Evolutionary conservation across 2,888 invertebrate species (phyloP).

Genomic region (Perithous albicinctus): DNA sequence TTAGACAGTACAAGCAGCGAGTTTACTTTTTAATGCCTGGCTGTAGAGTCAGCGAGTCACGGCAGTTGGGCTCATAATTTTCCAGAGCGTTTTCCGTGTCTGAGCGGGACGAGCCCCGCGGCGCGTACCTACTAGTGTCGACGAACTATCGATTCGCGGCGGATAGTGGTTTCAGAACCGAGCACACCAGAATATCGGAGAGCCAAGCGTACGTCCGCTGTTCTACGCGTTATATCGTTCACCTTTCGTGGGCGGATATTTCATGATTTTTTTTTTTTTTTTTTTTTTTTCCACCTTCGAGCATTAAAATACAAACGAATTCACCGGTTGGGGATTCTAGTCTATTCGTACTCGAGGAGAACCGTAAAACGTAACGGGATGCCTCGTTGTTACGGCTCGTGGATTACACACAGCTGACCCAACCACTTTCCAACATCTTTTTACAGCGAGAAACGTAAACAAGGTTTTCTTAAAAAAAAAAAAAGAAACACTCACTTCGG

Average conservation of each 20-base stretch:
- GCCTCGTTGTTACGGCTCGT: slow-evolving; percentile 68
- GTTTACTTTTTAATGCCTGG: slow-evolving; percentile 41
- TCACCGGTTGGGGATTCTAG: slow-evolving; percentile 8
- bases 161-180: slow-evolving; percentile 46
- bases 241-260: slow-evolving; percentile 29
- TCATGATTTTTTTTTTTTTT: too few species aligned
- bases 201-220: neutral
- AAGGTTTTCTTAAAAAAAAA: slow-evolving; percentile 43
- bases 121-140: slow-evolving; percentile 73
- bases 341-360: slow-evolving; percentile 52
- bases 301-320: slow-evolving; percentile 42
- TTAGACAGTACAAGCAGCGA: neutral
- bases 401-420: slow-evolving; percentile 48
- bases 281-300: slow-evolving; percentile 8
- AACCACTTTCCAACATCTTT: slow-evolving; percentile 63
- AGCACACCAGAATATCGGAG: neutral
- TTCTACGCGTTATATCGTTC: slow-evolving; percentile 24
- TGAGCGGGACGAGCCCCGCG: slow-evolving; percentile 37
- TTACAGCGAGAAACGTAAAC: slow-evolving; percentile 50
- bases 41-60: neutral
- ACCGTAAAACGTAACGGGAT: slow-evolving; percentile 71
- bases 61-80: slow-evolving; percentile 47
- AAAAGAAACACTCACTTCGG: slow-evolving; percentile 20
- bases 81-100: slow-evolving; percentile 58
- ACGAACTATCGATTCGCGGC: slow-evolving; percentile 80